A percentile compares a stretch with the other conserved stretches of the same genome.
phyloP scores from a whole-genome alignment of 2,113 vertebrate species.

The Atractosteus spatula region DNA sequence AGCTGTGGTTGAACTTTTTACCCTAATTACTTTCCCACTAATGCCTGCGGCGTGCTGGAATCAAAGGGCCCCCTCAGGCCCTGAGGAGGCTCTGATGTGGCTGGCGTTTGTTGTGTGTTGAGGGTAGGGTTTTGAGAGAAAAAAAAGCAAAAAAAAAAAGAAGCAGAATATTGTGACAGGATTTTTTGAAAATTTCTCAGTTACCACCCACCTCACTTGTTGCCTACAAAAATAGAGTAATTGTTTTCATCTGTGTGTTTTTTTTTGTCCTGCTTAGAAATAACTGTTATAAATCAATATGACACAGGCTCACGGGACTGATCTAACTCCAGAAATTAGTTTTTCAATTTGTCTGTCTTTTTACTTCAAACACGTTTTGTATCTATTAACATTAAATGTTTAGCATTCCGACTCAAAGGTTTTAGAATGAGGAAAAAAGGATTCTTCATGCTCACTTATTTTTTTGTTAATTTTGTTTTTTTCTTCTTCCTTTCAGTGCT shows the following conservation, averaged over 20 bases:
- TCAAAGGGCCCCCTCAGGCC: conserved; percentile 83
- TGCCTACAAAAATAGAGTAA: conserved; percentile 86
- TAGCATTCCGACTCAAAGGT: not conserved
- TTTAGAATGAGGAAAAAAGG: not conserved
- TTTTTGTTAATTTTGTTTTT: too few species aligned
- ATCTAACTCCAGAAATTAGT: conserved; percentile 27
- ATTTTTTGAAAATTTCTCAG: conserved; percentile 71
- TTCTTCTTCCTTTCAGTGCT: too few species aligned
- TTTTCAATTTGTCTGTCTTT: conserved; percentile 26
- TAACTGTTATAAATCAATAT: conserved; percentile 77
- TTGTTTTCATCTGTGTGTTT: conserved; percentile 83
- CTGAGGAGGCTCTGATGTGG: conserved; percentile 90
- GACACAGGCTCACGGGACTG: conserved; percentile 52
- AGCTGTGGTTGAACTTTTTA: conserved; percentile 95
- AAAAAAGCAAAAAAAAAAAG: conserved; percentile 41
- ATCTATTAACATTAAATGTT: conserved; percentile 12
- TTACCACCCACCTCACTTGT: conserved; percentile 86
- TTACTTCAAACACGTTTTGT: conserved; percentile 27
- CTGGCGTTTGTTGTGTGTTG: conserved; percentile 81
- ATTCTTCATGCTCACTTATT: not conserved
- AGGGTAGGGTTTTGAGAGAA: conserved; percentile 56
- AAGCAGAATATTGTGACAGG: conserved; percentile 73
- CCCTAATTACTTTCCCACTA: conserved; percentile 93
- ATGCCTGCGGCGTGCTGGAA: conserved; percentile 88
- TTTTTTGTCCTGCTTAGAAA: conserved; percentile 60